A percentile compares a stretch with the other conserved stretches of the same genome.
Conservation (phyloP, 1,140 invertebrate species). For the Sinella curviseta region DNA sequence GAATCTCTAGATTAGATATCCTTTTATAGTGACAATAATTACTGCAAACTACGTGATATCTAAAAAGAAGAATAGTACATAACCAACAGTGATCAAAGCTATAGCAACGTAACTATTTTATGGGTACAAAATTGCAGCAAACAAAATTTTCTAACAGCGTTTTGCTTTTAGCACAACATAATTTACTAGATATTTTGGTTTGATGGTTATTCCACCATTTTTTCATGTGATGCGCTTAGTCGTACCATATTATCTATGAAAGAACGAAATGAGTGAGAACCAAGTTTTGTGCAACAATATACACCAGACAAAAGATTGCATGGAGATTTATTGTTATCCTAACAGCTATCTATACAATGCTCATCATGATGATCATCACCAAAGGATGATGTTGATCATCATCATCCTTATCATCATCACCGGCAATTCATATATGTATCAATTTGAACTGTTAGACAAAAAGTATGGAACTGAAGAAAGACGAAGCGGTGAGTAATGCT, state of each 20-base stretch:
- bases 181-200: too few species aligned
- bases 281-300: not conserved
- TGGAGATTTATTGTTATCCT: not conserved
- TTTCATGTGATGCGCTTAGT: too few species aligned
- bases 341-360: not conserved
- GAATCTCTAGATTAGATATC: too few species aligned
- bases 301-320: not conserved
- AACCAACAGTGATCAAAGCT: too few species aligned
- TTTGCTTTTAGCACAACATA: not conserved
- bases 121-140: not conserved
- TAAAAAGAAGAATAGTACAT: too few species aligned
- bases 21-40: too few species aligned
- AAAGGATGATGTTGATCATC: not conserved
- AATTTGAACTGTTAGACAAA: not conserved
- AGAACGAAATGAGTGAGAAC: too few species aligned
- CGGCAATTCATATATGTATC: not conserved
- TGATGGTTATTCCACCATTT: too few species aligned
- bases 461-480: not conserved
- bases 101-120: too few species aligned
- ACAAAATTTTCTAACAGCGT: not conserved
- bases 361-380: not conserved
- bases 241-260: too few species aligned
- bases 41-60: too few species aligned
- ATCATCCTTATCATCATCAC: not conserved
- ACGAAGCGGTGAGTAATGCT: conserved; percentile 8